Evolutionary conservation across 2,888 invertebrate species (phyloP), one percentile per base, ranked within the genome.

Genomic region (Thyatira batis): DNA sequence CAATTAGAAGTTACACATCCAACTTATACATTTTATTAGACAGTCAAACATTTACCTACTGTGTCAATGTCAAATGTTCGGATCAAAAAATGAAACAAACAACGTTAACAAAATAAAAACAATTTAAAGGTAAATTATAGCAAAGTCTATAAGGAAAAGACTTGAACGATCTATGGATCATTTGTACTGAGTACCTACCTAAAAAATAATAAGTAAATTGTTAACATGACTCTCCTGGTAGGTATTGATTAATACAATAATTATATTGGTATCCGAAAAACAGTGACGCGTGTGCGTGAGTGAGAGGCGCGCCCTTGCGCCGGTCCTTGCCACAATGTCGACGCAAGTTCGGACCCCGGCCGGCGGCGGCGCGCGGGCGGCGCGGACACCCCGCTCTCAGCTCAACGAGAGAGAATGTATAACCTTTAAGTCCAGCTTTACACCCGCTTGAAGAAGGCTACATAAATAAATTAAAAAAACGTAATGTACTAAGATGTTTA

Each of bases 301-400:
- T 89, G 90, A 91, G 88, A 89, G 91, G 91, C 61, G 76, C 85
- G 90, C 90, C 90, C 90, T 91, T 90, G 89, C 78, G 60, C 67
- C 67, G 68, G 73, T 81, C 80, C 78, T 82, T 85, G 85, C 79
- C 77, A 64, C 84, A 85, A 86, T 83, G 83, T 84, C 82, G 81
- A 76, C 76, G 80, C 65, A 68, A 80, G 79, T 80, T 82, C 80
- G 82, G 80, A 76, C 80, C 76, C 74, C 67, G 76, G 63, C 72
- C 69, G 39, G 23, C n/a, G 9, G n/a, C 30, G 3, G 4, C n/a
- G 8, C 13, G 13, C 33, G 5, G 33, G 33, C 10, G 11, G 27
- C 27, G 30, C 60, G 67, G 62, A 65, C 82, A 81, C 84, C 83
- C 82, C 74, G 73, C 54, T 56, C 64, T 17, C 30, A 52, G 63